Evolutionary conservation across 1,140 invertebrate species (phyloP), one percentile per base, ranked within the genome.

Genomic region (Lepidotrigona ventralis): DNA sequence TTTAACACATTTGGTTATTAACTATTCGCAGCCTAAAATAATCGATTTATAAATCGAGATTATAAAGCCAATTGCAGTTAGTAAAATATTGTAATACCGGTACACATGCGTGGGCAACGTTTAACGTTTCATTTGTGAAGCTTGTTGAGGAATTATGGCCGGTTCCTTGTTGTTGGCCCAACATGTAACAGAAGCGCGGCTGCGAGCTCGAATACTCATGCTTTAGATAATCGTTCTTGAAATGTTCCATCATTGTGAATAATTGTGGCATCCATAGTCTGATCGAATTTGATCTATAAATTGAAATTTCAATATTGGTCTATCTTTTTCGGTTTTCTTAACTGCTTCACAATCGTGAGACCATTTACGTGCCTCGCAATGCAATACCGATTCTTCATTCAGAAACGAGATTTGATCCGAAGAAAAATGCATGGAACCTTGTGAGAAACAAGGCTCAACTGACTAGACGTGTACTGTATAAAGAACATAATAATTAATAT

Each of bases 261-360:
- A 94, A 73, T 77, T 93, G 93, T 2, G 93, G 93, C 93, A 93
- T 92, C 93, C 93, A 94, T 33, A 93, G 87, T 72, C 92, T 90
- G 8, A 94, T 79, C 4, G 93, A 92, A 73, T 93, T 94, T 5
- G 92, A 93, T 33, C 93, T 94, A 78, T n/a, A 58, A 39, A 80
- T 51, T 73, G 8, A 53, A 71, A 70, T 46, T 77, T 46, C 8
- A 11, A 51, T 17, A 6, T 54, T 79, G 1, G 1, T 17, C 21
- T 6, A 51, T 11, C 1, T 12, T 56, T 1, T n/a, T 70, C 39
- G 23, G n/a, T n/a, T 51, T 12, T n/a, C 9, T 8, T 70, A n/a
- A 46, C 39, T 46, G 39, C 8, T 46, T 46, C 39, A 6, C 39
- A 46, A 46, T 46, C 39, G 39, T 46, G 39, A 46, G 8, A 46